These are phyloP conservation scores for Hymenopus coronatus DNA, from an alignment of 2,888 invertebrate genomes.

Conservation along the genomic window DNA sequence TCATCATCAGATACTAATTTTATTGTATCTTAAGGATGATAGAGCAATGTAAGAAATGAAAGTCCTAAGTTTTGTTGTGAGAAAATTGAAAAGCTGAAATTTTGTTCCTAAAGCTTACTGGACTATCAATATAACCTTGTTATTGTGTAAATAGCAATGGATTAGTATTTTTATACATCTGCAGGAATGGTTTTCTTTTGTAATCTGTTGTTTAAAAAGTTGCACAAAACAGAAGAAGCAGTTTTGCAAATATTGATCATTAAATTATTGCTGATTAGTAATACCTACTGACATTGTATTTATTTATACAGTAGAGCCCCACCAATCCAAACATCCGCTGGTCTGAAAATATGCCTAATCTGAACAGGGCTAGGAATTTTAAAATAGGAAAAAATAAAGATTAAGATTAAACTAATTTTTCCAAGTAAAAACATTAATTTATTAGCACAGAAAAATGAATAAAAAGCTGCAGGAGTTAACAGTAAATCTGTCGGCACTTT, in stretches of 20 bases:
- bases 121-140: neutral
- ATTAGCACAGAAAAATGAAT: too few relatives aligned
- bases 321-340: too few relatives aligned
- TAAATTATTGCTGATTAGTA: neutral
- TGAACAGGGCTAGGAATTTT: too few relatives aligned
- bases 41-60: neutral
- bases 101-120: neutral
- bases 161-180: neutral
- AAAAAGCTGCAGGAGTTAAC: too few relatives aligned
- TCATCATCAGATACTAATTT: too few relatives aligned
- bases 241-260: neutral
- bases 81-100: neutral
- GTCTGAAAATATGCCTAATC: too few relatives aligned
- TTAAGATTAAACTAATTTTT: too few relatives aligned
- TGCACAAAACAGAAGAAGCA: neutral
- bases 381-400: too few relatives aligned
- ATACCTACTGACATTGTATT: neutral
- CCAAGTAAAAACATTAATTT: too few relatives aligned
- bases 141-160: neutral
- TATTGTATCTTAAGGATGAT: neutral
- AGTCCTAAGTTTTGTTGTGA: neutral
- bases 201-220: neutral
- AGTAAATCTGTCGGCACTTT: too few relatives aligned
- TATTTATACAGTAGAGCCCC: too few relatives aligned
- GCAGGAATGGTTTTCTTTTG: neutral